Conservation (phyloP, 1,140 invertebrate species). For the Tenebrio molitor region DNA sequence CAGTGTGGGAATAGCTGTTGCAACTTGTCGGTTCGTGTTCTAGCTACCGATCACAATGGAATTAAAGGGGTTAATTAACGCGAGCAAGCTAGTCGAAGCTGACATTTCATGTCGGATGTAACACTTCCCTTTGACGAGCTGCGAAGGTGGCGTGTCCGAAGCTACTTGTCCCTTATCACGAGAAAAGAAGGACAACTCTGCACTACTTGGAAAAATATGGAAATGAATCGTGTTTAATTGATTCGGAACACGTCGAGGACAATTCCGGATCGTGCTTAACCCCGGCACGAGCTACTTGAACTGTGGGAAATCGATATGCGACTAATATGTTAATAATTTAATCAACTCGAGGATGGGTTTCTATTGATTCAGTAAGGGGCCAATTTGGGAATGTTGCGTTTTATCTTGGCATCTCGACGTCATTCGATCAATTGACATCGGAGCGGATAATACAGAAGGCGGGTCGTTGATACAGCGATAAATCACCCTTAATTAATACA, state of each 20-base stretch:
- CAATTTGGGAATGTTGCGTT: constrained; percentile 25
- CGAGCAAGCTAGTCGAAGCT: constrained; percentile 15
- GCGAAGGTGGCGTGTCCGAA: not conserved
- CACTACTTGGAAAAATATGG: not conserved
- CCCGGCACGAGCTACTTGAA: not conserved
- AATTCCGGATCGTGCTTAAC: not conserved
- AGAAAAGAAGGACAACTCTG: no score
- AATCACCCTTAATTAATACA: constrained; percentile 12
- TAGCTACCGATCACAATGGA: constrained; percentile 26
- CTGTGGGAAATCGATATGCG: constrained; percentile 13
- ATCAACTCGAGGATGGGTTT: constrained; percentile 11
- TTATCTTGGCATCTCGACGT: constrained; percentile 21
- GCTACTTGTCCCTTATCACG: not conserved
- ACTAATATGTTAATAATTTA: constrained; percentile 41
- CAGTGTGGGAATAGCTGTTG: constrained; percentile 18
- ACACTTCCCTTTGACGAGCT: constrained; percentile 12
- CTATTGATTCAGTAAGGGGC: constrained; percentile 16
- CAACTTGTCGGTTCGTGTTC: constrained; percentile 17
- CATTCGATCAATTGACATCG: constrained; percentile 26
- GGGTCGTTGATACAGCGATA: constrained; percentile 6
- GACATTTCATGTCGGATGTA: constrained; percentile 25
- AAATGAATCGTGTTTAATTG: no score
- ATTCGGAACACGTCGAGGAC: not conserved
- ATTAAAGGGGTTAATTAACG: constrained; percentile 34
- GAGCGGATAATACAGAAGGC: constrained; percentile 7